Evolutionary conservation across 2,888 invertebrate species (phyloP).

Genomic region (Tetheella fluctuosa): DNA sequence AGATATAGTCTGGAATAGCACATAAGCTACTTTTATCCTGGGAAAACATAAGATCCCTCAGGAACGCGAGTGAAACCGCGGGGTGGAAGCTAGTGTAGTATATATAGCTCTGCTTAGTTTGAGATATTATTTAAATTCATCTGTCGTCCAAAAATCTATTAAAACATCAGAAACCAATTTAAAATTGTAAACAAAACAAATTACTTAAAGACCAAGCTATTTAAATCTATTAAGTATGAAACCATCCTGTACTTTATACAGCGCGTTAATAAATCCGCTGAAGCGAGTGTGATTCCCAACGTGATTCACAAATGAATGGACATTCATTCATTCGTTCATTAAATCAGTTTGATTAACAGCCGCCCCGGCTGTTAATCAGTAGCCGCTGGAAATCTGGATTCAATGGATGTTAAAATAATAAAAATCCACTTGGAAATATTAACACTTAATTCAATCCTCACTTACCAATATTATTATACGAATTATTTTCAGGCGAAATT

Average conservation of each 20-base stretch:
- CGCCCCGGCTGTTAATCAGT: conserved; percentile 50
- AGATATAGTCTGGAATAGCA: too few relatives aligned
- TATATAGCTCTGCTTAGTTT: too few relatives aligned
- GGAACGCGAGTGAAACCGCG: too few relatives aligned
- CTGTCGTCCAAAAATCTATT: too few relatives aligned
- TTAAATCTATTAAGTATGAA: conserved; percentile 26
- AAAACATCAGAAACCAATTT: not conserved
- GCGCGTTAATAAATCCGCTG: conserved; percentile 52
- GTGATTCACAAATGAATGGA: conserved; percentile 66
- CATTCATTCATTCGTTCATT: conserved; percentile 68
- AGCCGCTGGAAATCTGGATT: conserved; percentile 26
- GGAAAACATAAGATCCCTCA: too few relatives aligned
- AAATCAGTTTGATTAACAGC: conserved; percentile 62
- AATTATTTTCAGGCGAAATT: too few relatives aligned
- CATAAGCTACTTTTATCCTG: too few relatives aligned
- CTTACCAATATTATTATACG: too few relatives aligned
- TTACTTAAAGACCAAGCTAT: conserved; percentile 10
- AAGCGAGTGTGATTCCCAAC: conserved; percentile 61
- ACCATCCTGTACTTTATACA: conserved; percentile 31
- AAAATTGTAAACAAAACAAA: not conserved
- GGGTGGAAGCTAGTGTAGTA: too few relatives aligned
- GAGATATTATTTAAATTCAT: too few relatives aligned
- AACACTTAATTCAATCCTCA: too few relatives aligned
- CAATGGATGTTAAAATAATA: conserved; percentile 20
- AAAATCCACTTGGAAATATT: not conserved